phyloP scores from a whole-genome alignment of 2,797 vertebrate genomes.

The Pangasius mekongensis region DNA sequence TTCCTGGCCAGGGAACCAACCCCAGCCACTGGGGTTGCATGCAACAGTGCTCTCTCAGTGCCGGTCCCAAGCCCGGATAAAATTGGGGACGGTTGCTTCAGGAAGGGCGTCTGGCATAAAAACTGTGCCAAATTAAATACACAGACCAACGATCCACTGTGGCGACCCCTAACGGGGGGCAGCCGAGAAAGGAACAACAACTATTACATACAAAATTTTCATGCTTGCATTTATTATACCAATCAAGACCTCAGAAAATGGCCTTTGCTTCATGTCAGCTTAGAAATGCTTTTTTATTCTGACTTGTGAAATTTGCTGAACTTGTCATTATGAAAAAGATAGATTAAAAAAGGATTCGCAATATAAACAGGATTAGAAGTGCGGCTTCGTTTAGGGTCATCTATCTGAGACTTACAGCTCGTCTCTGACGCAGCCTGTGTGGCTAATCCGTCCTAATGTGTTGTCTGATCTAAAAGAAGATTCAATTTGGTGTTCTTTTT shows the following conservation, averaged over 20 bases:
- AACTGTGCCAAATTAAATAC: no score
- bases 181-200: no score
- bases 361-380: background rate
- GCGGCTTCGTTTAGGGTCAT: background rate
- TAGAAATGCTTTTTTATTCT: background rate
- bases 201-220: background rate
- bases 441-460: conserved; percentile 11
- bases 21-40: no score
- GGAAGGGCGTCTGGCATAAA: no score
- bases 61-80: no score
- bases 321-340: background rate
- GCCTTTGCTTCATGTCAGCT: background rate
- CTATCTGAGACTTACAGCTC: background rate
- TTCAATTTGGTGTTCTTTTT: conserved; percentile 21
- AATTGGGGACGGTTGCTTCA: no score
- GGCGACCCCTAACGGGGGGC: no score
- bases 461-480: background rate
- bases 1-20: no score
- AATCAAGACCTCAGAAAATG: background rate
- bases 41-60: no score
- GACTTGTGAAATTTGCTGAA: background rate
- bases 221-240: background rate
- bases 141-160: no score
- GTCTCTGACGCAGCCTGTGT: background rate
- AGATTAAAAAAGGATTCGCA: background rate